Conservation (phyloP, 2,113 vertebrate genomes). For the Tachysurus fulvidraco region DNA sequence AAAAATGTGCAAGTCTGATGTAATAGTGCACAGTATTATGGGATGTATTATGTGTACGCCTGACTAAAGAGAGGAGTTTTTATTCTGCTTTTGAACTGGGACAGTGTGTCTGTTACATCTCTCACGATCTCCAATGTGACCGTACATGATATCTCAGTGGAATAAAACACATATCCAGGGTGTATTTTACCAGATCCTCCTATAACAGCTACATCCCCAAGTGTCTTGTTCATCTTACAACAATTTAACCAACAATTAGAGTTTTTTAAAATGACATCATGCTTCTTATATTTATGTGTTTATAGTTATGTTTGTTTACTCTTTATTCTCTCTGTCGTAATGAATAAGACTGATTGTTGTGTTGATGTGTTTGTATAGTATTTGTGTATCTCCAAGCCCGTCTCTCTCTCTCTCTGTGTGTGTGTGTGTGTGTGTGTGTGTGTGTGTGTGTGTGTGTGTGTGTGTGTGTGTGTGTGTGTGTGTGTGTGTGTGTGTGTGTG, state of each 20-base stretch:
- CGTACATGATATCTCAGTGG: background rate
- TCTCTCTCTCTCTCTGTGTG: too few species aligned
- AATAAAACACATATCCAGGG: background rate
- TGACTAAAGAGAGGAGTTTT: too few species aligned
- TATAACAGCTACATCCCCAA: background rate
- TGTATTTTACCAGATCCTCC: background rate
- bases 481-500: background rate
- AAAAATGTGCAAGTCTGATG: too few species aligned
- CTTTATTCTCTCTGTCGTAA: too few species aligned
- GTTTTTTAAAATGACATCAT: background rate
- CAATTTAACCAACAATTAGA: background rate
- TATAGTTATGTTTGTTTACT: background rate
- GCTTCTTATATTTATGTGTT: background rate
- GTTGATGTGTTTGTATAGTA: background rate
- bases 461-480: background rate
- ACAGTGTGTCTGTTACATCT: too few species aligned
- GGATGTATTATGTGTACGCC: too few species aligned
- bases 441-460: background rate
- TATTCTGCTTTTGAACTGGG: too few species aligned
- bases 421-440: background rate
- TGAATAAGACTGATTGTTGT: background rate
- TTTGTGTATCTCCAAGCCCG: background rate
- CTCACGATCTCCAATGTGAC: too few species aligned
- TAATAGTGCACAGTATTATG: too few species aligned
- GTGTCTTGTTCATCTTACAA: background rate